Base-by-base conservation (phyloP, 2,888 invertebrate genomes). In the Nymphalis c-album region DNA sequence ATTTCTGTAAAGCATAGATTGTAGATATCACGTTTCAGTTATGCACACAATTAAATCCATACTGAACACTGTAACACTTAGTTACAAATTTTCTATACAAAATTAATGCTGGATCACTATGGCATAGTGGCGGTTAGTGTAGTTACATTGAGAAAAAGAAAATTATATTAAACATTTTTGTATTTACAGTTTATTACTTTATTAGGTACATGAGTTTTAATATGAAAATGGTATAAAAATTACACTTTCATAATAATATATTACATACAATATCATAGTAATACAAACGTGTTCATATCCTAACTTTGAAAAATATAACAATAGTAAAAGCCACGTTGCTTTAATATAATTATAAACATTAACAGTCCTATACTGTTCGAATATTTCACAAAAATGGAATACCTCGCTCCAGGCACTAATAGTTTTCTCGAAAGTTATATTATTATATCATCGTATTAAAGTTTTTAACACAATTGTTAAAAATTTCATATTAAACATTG, bases 211-310 rank as follows among this genome's bases (percentile, higher is more conserved):
- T 83, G 88, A 91, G 88, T 89, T 90, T 89, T 82, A 81, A 89
- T 92, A 91, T 88, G 91, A 91, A 92, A 91, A 90, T 87, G 85
- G 92, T 92, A 92, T 90, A 91, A 92, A 92, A 91, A 91, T 91
- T 91, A 91, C 91, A 90, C 85, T 90, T 91, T 84, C 87, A 91
- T 90, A 87, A 84, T 87, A 81, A 85, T 87, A 81, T 76, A 79
- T 82, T 83, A 90, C 84, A 87, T 86, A 87, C 82, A 86, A 76
- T 83, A 85, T 84, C 79, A 81, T 83, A 87, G 83, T 90, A 88
- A 89, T 91, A 91, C 90, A 91, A 90, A 90, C 88, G 87, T 86
- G 83, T 87, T 77, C 79, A 77, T 90, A 90, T 85, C 81, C 87
- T 89, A 89, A 82, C 73, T 84, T 85, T 88, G 87, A 87, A 91